Evolutionary conservation across 1,140 invertebrate species (phyloP).

Genomic region (Drosophila subobscura): DNA sequence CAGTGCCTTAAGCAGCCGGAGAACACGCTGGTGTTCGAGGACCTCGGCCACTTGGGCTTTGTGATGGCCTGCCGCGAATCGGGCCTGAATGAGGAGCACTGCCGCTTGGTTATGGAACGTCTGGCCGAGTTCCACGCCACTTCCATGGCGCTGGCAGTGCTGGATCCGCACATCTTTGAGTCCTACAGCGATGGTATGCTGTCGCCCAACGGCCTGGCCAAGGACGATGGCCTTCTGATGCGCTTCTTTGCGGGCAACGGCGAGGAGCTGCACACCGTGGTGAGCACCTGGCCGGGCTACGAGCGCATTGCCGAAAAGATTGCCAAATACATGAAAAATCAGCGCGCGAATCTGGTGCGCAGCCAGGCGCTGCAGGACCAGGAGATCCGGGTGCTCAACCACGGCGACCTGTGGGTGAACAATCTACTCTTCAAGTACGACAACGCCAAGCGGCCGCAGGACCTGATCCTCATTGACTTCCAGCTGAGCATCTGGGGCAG

Average conservation of each 20-base stretch:
- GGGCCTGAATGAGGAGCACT: constrained; percentile 66
- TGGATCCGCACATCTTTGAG: constrained; percentile 59
- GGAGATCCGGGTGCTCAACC: constrained; percentile 85
- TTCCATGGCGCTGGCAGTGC: constrained; percentile 61
- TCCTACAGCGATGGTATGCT: constrained; percentile 64
- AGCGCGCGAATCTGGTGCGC: constrained; percentile 41
- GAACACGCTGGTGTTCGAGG: constrained; percentile 72
- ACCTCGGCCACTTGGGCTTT: constrained; percentile 59
- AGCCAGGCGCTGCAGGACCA: constrained; percentile 51
- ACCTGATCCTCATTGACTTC: constrained; percentile 72
- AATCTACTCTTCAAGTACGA: constrained; percentile 87
- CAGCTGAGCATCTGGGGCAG: constrained; percentile 72
- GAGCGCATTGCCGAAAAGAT: constrained; percentile 71
- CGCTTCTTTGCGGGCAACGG: constrained; percentile 70
- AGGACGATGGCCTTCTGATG: constrained; percentile 54
- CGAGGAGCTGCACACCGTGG: constrained; percentile 48
- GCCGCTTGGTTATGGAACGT: constrained; percentile 66
- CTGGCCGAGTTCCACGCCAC: constrained; percentile 75
- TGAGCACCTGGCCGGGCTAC: constrained; percentile 84
- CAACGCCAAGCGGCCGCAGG: constrained; percentile 14
- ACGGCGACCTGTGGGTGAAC: constrained; percentile 88
- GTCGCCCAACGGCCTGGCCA: constrained; percentile 47
- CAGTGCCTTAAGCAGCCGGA: constrained; percentile 66
- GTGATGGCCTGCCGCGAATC: constrained; percentile 62
- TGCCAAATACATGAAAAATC: constrained; percentile 67